A percentile compares a stretch with the other conserved stretches of the same genome.
phyloP scores from a whole-genome alignment of 2,888 invertebrate genomes.

The Leucophora obtusa region DNA sequence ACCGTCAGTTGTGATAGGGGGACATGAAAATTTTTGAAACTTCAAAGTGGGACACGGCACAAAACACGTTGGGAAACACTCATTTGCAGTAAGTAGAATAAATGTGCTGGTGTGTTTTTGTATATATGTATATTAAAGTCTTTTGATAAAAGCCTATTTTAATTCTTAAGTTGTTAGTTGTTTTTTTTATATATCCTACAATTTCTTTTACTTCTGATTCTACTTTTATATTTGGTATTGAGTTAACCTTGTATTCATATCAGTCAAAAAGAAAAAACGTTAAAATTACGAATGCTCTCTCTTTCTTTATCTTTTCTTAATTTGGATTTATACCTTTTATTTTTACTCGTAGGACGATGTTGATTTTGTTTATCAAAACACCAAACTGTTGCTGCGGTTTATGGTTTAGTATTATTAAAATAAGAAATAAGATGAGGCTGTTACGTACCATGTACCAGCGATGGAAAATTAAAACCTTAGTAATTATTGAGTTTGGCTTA shows the following conservation, averaged over 20 bases:
- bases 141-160: constrained; percentile 38
- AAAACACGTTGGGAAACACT: no score
- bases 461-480: no score
- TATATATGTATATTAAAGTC: constrained; percentile 12
- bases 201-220: neutral
- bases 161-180: constrained; percentile 3
- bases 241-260: constrained; percentile 40
- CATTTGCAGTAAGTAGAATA: no score
- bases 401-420: constrained; percentile 51
- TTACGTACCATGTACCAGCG: neutral
- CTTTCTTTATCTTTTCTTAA: neutral
- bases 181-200: neutral
- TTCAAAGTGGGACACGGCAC: no score
- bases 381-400: constrained; percentile 62
- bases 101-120: no score
- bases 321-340: neutral
- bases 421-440: constrained; percentile 29
- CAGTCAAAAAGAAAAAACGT: neutral
- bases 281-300: neutral
- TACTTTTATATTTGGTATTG: constrained; percentile 30
- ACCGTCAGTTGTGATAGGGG: no score
- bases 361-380: constrained; percentile 31
- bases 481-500: no score
- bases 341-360: constrained; percentile 5
- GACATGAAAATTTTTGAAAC: no score